Conservation (phyloP, 2,888 invertebrate genomes). For the Sinopyrophorus schimmeli region DNA sequence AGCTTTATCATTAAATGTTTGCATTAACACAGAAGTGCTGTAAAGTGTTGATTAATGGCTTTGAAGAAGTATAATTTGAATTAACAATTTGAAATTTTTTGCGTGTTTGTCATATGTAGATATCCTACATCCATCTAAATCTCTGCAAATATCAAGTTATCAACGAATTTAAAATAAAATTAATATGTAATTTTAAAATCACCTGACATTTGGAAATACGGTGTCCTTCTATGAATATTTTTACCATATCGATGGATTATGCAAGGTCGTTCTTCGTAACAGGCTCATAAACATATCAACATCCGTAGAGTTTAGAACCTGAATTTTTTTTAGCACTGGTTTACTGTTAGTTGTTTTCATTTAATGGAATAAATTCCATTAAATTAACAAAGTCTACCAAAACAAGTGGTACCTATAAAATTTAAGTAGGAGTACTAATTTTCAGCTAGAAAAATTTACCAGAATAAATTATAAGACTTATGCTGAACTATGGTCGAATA, state of each 20-base stretch:
- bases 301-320: conserved; percentile 25
- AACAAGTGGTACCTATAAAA: too few species aligned
- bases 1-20: conserved; percentile 6
- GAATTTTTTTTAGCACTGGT: conserved; percentile 25
- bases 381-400: too few species aligned
- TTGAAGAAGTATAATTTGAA: conserved; percentile 13
- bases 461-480: too few species aligned
- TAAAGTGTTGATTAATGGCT: conserved; percentile 14
- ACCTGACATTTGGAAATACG: conserved; percentile 25
- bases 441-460: too few species aligned
- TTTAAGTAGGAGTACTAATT: too few species aligned
- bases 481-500: too few species aligned
- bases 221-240: conserved; percentile 31
- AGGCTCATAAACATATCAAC: conserved; percentile 33
- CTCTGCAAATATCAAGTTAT: too few species aligned
- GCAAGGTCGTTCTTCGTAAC: conserved; percentile 34
- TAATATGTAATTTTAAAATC: too few species aligned
- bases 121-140: too few species aligned
- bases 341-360: conserved; percentile 21
- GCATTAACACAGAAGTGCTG: conserved; percentile 10
- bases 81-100: conserved; percentile 16
- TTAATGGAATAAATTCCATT: too few species aligned
- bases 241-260: conserved; percentile 34
- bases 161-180: too few species aligned
- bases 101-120: too few species aligned